Percentiles rank a stretch among this genome's conserved stretches.
phyloP scores from a whole-genome alignment of 2,888 invertebrate genomes.

The Cordilura impudica region DNA sequence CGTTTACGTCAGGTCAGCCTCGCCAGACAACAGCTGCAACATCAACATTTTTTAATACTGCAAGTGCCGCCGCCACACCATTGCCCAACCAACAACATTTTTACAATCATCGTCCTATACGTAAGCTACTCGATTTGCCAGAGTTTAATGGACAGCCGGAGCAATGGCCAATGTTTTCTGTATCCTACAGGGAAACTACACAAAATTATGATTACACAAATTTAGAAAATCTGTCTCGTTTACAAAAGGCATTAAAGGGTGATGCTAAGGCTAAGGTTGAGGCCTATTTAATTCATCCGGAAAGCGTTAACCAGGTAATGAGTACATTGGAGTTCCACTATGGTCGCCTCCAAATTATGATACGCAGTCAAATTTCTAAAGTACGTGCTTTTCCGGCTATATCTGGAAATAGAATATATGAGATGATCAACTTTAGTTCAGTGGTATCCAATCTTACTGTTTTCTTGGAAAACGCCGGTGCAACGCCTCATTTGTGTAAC shows the following conservation, averaged over 20 bases:
- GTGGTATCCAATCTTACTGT: constrained; percentile 30
- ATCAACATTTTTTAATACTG: too few species aligned
- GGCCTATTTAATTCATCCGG: too few species aligned
- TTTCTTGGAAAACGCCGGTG: too few species aligned
- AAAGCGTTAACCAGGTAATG: constrained; percentile 48
- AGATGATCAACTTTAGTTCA: constrained; percentile 38
- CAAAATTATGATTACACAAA: constrained; percentile 44
- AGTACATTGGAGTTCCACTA: constrained; percentile 55
- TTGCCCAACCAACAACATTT: neutral
- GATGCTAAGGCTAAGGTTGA: constrained; percentile 39
- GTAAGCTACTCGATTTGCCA: constrained; percentile 35
- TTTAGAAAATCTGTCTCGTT: constrained; percentile 40
- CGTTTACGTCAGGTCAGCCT: too few species aligned
- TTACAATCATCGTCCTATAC: neutral
- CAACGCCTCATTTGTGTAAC: constrained; percentile 42
- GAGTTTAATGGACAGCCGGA: constrained; percentile 22
- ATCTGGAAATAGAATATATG: constrained; percentile 9
- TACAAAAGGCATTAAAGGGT: constrained; percentile 32
- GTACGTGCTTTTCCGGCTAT: constrained; percentile 37
- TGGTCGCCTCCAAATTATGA: constrained; percentile 58
- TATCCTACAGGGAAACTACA: constrained; percentile 18
- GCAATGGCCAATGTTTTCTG: neutral
- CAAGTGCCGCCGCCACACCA: neutral
- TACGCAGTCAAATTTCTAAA: constrained; percentile 56
- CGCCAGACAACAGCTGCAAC: too few species aligned